Evolutionary conservation across 2,113 vertebrate species (phyloP).

Genomic region (Cavia porcellus): DNA sequence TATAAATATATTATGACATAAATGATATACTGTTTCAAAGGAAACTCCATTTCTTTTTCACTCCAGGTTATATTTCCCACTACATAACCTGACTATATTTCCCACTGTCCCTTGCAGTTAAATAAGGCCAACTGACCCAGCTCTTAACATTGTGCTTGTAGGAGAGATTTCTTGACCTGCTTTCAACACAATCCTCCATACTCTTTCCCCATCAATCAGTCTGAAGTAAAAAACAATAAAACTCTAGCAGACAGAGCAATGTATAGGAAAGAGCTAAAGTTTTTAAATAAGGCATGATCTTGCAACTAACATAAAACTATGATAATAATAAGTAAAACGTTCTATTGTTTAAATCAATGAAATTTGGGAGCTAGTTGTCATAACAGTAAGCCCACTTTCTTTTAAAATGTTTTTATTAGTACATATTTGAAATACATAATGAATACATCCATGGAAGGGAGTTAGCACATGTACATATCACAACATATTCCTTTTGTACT

Average conservation of each 20-base stretch:
- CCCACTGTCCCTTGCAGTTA: background rate
- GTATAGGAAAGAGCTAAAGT: background rate
- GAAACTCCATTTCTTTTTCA: background rate
- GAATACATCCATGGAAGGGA: background rate
- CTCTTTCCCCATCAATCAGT: background rate
- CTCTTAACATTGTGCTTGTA: background rate
- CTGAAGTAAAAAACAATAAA: background rate
- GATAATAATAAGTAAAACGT: background rate
- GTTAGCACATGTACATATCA: background rate
- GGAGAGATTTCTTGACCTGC: background rate
- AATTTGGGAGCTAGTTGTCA: background rate
- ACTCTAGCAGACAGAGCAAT: background rate
- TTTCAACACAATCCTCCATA: background rate
- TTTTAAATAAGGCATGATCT: background rate
- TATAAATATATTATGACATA: background rate
- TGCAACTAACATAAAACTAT: conserved; percentile 31
- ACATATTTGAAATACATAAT: background rate
- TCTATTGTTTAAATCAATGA: conserved; percentile 1
- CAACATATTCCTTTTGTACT: background rate
- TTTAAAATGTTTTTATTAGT: background rate
- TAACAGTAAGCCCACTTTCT: background rate
- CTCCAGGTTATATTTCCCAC: background rate
- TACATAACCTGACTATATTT: background rate
- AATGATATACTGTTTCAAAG: background rate
- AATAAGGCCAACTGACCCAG: background rate